Percentiles rank a stretch among this genome's conserved stretches.
Conservation (phyloP, 2,113 vertebrate species). For the Platysternon megacephalum region DNA sequence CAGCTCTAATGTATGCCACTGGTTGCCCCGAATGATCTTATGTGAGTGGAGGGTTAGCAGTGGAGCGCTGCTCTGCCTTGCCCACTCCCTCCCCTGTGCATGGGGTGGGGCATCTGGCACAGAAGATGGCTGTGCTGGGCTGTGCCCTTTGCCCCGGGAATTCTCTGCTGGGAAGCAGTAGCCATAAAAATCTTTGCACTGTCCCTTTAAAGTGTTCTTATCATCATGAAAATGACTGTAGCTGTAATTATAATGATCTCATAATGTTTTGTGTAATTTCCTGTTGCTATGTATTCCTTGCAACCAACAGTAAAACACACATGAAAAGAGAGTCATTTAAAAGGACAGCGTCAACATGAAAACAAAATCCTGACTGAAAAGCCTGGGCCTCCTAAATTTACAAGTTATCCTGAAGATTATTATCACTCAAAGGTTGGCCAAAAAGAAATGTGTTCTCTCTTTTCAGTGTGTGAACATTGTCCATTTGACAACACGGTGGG, state of each 20-base stretch:
- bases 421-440: constrained; percentile 46
- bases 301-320: constrained; percentile 9
- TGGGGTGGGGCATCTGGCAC: no score
- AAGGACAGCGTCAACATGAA: constrained; percentile 26
- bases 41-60: no score
- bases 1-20: no score
- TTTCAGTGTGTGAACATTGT: constrained; percentile 6
- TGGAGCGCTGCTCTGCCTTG: no score
- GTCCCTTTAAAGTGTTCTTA: background rate
- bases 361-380: constrained; percentile 58
- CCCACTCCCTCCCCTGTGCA: no score
- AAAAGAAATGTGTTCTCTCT: constrained; percentile 3
- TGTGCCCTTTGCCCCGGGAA: background rate
- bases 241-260: accelerated
- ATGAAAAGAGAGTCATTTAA: constrained; percentile 50
- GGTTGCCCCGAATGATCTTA: no score
- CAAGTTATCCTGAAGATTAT: constrained; percentile 29
- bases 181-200: background rate
- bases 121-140: no score
- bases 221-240: accelerated
- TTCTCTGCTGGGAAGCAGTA: accelerated
- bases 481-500: background rate
- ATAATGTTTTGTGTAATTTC: background rate
- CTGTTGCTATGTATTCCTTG: background rate
- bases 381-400: constrained; percentile 44